Base-by-base conservation (phyloP, 2,797 vertebrate species). In the Cirrhinus molitorella region DNA sequence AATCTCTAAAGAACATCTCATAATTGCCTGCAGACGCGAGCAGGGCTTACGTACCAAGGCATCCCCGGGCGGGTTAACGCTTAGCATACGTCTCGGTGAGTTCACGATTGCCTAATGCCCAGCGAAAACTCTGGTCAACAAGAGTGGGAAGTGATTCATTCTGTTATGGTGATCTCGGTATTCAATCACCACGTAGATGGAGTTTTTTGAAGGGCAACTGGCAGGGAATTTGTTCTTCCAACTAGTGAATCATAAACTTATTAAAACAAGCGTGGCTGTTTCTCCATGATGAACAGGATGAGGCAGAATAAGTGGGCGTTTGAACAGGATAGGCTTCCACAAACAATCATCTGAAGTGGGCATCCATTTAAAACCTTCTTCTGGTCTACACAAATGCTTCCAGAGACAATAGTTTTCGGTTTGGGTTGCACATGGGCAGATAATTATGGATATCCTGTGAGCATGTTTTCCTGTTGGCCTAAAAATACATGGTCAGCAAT, bases 1-100 rank as follows among this genome's bases (percentile, higher is more conserved):
- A 89, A 86, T 90, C 90, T 85, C 79, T 67, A 85, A 79, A 87
- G 85, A 85, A 86, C 85, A 88, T 91, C 88, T 87, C 80, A 63
- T 89, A 91, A 91, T 88, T 88, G 86, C 84, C 87, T 84, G 80
- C 90, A 92, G 89, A 90, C 85, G 73, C 83, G 67, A 21, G 9
- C 73, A 71, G 13, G 82, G 79, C 75, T 61, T 23, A 31, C n/a
- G 28, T 73, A 87, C 81, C 80, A 82, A 83, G 81, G 82, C 70
- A 74, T 57, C 61, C 76, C 51, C n/a, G 21, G 28, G 70, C 47
- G 34, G 28, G 66, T 65, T 81, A 81, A 80, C 82, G 21, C 73
- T 83, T 85, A 77, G 61, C 67, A 59, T 87, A 72, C 79, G 51
- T 45, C 68, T 81, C 83, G 28, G 66, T 68, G 23, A 17, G 55